Evolutionary conservation across 2,888 invertebrate species (phyloP), one percentile per base, ranked within the genome.

Genomic region (Melikaiella ostensackeni): DNA sequence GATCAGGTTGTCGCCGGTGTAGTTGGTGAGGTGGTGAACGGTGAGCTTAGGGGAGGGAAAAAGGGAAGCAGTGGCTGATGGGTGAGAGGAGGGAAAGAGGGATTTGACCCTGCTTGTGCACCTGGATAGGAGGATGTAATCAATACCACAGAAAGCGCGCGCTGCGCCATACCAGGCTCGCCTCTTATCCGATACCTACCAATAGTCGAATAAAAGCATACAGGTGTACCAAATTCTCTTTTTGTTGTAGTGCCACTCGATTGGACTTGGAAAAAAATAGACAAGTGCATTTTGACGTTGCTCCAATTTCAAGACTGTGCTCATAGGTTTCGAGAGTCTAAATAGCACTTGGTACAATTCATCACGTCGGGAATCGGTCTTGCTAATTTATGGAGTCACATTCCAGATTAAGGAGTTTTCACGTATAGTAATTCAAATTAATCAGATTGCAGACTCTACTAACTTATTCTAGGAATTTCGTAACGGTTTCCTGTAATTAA

Each of bases 91-190:
- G 62, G 24, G 30, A 66, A 66, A 76, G 87, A 85, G 79, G 84
- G 85, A 86, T 88, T 86, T 90, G 89, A 89, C 90, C 89, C 90
- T 89, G 89, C 87, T 84, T 85, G 87, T 87, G 86, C 87, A 90
- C 89, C 90, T 90, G 90, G 90, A 89, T 88, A 88, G 90, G 89
- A 89, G 87, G 87, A 87, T 89, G 90, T 90, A 90, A 90, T 90
- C 89, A 90, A 90, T 90, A 90, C 89, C 86, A 85, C 87, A 86
- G 87, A 88, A 86, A 88, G 88, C 87, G 86, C 86, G 88, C 86
- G 86, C 86, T 85, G 74, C 74, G 77, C 77, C 50, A 70, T 64
- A 75, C 77, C 70, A 70, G 50, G 30, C 70, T 70, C 70, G 30
- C 50, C 70, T 55, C 70, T 70, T 33, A 70, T 50, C 46, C 70